Base-by-base conservation (phyloP, 2,113 vertebrate species). In the Euleptes europaea region DNA sequence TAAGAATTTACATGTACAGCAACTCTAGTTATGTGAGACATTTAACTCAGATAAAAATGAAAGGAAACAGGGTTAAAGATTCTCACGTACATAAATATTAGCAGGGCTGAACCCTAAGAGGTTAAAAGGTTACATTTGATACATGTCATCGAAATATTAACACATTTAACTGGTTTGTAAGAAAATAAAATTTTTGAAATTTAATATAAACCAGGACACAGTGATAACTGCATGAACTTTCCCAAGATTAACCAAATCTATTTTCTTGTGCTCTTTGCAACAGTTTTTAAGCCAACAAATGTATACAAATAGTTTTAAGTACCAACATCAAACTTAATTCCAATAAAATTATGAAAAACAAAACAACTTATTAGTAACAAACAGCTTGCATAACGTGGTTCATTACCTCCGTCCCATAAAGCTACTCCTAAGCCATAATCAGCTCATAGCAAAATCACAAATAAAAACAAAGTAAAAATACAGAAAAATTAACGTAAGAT, bases 401-500 rank as follows among this genome's bases (percentile, higher is more conserved):
- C 31, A 47, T 88, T 88, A 91, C 89, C 91, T 93, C 96, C 95
- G 96, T 95, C 91, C 87, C 86, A 75, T 94, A 90, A 94, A 92
- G 90, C 95, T 93, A 94, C 88, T 94, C 94, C 94, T 94, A 96
- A 94, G 92, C 85, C 94, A 95, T 89, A 88, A 91, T 91, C 92
- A 92, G 91, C 93, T 95, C 91, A 91, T 90, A 89, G 94, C 88
- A 84, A 94, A 90, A 92, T 57, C 74, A 89, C 71, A 85, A 78
- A 88, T 42, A 83, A 80, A 89, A 90, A 91, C 92, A 84, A 78
- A 94, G 83, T 92, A 82, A 88, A 85, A 93, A 91, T 85, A 93
- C 66, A 88, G 92, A 63, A 93, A 77, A 88, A 38, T 83, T 91
- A 90, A 80, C 0, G 0, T 89, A 86, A 86, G 89, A 96, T 69